Conservation (phyloP, 2,888 invertebrate species). For the Alsophila aescularia region DNA sequence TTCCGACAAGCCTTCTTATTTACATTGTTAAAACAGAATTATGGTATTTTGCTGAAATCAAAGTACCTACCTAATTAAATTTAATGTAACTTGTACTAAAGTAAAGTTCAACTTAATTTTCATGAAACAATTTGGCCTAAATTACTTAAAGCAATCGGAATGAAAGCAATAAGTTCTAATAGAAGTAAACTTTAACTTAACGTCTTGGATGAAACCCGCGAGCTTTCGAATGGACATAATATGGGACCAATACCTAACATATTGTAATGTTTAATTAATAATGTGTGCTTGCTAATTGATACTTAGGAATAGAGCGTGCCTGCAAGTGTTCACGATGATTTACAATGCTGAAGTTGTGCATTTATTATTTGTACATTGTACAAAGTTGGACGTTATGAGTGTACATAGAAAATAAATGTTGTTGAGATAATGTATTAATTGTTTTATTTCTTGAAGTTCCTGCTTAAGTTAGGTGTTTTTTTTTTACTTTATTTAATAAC, state of each 20-base stretch:
- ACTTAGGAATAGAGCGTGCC: conserved; percentile 54
- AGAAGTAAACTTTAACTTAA: conserved; percentile 26
- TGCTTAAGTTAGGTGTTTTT: too few relatives aligned
- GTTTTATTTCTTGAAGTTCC: conserved; percentile 34
- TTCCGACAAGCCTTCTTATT: too few relatives aligned
- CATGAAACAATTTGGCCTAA: not conserved
- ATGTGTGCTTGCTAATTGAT: conserved; percentile 57
- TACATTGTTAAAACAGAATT: conserved; percentile 5
- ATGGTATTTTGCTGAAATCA: not conserved
- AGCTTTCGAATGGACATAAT: conserved; percentile 56
- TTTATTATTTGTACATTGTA: conserved; percentile 83
- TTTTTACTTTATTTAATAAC: too few relatives aligned
- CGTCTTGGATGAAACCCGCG: conserved; percentile 32
- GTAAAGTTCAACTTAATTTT: not conserved
- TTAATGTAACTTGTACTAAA: not conserved
- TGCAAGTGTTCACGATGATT: conserved; percentile 61
- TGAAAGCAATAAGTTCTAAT: conserved; percentile 10
- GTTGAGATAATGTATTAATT: conserved; percentile 56
- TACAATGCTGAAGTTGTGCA: conserved; percentile 84
- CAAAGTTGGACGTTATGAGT: conserved; percentile 73
- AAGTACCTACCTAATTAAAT: too few relatives aligned
- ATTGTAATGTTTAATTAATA: conserved; percentile 42
- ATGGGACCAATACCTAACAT: conserved; percentile 74
- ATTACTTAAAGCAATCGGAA: conserved; percentile 11
- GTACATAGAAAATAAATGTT: conserved; percentile 83